Base-by-base conservation (phyloP, 1,140 invertebrate species). In the Centruroides sculpturatus region DNA sequence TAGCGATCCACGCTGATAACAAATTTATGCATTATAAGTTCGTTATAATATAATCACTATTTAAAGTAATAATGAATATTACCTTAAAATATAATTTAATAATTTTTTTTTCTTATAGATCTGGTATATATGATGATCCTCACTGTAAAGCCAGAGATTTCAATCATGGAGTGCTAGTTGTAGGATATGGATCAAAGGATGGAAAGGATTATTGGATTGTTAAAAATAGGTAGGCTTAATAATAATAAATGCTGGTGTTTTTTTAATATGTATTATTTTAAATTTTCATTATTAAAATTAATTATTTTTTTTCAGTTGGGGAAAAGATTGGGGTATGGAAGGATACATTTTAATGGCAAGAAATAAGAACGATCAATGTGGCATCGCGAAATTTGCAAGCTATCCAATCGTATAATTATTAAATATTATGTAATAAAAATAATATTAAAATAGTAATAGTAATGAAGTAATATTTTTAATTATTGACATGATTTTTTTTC, bases 91-190 rank as follows among this genome's bases (percentile, higher is more conserved):
- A 41, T 0, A 41, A n/a, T n/a, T n/a, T n/a, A n/a, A 41, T 41
- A 6, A 41, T 41, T 10, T 70, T 69, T 60, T 80, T 80, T 23
- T 51, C 2, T n/a, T 6, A 53, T 6, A 34, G 23, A 7, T 23
- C 23, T 6, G 64, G 64, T 12, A 51, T 66, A 12, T 66, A 60
- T 55, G 56, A 64, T 47, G 63, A 57, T 0, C 9, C 6, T 7
- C 9, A 34, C 9, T 89, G 92, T 78, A 74, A 83, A 67, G 79
- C 79, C 3, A 77, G 79, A 57, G 77, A 81, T 64, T 79, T 95
- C 10, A 89, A 95, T 73, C 92, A 95, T 71, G 91, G 89, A 64
- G 94, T 92, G 4, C 72, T 92, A 7, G 79, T 82, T 62, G 85
- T 92, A 55, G 89, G 91, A 50, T 93, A 89, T 72, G 88, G 87